phyloP scores from a whole-genome alignment of 2,797 vertebrate genomes.

The Prionace glauca region DNA sequence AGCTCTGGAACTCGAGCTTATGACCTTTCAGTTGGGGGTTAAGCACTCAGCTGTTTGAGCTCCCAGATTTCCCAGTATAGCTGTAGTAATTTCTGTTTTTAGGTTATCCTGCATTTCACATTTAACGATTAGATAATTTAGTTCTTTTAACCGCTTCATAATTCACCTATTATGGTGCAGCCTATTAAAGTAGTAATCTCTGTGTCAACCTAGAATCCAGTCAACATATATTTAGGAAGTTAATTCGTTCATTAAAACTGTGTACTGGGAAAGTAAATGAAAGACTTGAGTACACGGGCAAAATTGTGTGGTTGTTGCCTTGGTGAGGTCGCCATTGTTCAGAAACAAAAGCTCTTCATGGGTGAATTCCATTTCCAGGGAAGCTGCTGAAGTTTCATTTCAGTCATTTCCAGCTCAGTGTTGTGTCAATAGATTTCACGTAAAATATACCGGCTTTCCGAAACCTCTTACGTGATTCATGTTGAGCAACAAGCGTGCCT shows the following conservation, averaged over 20 bases:
- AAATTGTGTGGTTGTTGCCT: slow-evolving; percentile 23
- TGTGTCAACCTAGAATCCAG: neutral
- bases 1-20: neutral
- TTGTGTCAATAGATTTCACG: neutral
- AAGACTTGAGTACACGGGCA: neutral
- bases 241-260: neutral
- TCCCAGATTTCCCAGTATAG: neutral
- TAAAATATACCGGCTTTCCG: neutral
- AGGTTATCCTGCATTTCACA: neutral
- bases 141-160: neutral
- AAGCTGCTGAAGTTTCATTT: neutral
- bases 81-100: neutral
- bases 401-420: neutral
- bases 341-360: slow-evolving; percentile 11
- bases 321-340: slow-evolving; percentile 33
- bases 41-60: neutral
- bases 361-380: slow-evolving; percentile 22
- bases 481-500: neutral
- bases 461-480: neutral
- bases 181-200: neutral
- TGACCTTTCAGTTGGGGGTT: neutral
- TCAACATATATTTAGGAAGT: neutral
- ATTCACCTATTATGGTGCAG: neutral
- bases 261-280: slow-evolving; percentile 1
- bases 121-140: neutral